A percentile compares a stretch with the other conserved stretches of the same genome.
Conservation (phyloP, 2,797 vertebrate species). For the Eutrigla gurnardus region DNA sequence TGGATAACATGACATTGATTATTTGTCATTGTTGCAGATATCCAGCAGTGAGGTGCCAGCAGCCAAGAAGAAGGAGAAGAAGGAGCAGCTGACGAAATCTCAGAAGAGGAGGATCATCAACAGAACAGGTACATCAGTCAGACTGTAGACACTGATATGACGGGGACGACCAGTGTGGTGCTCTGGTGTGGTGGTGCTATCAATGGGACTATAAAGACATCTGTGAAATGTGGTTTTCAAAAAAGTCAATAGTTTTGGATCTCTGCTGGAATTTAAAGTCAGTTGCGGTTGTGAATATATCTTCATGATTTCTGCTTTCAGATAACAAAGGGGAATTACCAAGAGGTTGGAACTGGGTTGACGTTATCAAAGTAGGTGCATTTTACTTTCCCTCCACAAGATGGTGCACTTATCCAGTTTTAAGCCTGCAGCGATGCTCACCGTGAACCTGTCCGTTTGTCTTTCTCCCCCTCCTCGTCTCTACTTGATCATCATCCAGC, state of each 20-base stretch:
- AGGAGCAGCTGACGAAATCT: slow-evolving; percentile 96
- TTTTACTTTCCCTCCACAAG: slow-evolving; percentile 25
- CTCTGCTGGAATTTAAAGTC: background rate
- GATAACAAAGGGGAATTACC: slow-evolving; percentile 97
- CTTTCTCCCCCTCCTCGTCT: background rate
- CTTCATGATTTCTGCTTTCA: slow-evolving; percentile 56
- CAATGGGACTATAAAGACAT: no score
- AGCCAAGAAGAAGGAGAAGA: slow-evolving; percentile 95
- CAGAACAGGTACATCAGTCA: slow-evolving; percentile 87
- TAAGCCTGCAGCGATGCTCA: background rate
- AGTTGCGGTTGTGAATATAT: background rate
- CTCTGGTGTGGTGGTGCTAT: no score
- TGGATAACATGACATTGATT: background rate
- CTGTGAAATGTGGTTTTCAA: no score
- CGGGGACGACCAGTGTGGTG: no score
- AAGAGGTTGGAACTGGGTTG: slow-evolving; percentile 98
- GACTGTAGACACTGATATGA: background rate
- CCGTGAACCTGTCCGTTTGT: slow-evolving; percentile 5
- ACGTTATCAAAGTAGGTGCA: slow-evolving; percentile 93
- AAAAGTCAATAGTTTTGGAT: background rate
- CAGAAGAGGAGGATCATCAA: slow-evolving; percentile 94
- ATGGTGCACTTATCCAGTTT: background rate
- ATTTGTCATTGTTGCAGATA: slow-evolving; percentile 77
- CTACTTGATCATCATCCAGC: slow-evolving; percentile 62
- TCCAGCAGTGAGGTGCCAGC: slow-evolving; percentile 81